These are phyloP conservation scores for Pygoscelis adeliae DNA, from an alignment of 2,113 vertebrate species.

Conservation along the genomic window DNA sequence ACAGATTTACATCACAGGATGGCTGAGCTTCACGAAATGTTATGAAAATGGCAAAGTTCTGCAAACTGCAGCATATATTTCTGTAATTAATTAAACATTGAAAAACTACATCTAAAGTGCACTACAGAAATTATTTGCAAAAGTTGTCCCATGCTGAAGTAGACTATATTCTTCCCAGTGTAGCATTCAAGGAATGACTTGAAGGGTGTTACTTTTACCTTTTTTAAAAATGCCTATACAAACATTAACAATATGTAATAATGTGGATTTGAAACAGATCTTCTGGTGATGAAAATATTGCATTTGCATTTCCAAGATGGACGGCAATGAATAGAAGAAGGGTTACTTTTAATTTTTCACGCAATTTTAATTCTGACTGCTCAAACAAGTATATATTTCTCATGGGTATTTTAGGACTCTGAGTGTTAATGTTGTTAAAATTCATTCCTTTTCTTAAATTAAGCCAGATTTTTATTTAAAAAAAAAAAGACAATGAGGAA, in stretches of 20 bases:
- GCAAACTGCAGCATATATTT: constrained; percentile 60
- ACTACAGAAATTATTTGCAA: constrained; percentile 59
- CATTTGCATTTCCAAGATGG: constrained; percentile 6
- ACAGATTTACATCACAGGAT: constrained; percentile 62
- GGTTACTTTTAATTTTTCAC: constrained; percentile 20
- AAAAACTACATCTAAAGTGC: neutral
- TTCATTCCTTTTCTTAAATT: neutral
- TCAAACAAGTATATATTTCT: constrained; percentile 24
- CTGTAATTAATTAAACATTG: constrained; percentile 53
- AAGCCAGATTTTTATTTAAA: neutral
- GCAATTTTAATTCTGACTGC: constrained; percentile 25
- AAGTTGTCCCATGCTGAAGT: constrained; percentile 12
- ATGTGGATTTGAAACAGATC: constrained; percentile 8
- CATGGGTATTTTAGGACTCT: neutral
- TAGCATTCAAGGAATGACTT: constrained; percentile 44
- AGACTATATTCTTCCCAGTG: neutral
- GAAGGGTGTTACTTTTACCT: neutral
- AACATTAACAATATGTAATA: neutral
- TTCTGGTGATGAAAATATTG: constrained; percentile 26
- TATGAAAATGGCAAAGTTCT: constrained; percentile 64
- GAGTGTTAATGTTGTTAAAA: constrained; percentile 2
- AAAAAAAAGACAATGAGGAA: neutral
- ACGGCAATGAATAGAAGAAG: neutral
- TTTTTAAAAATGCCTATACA: neutral
- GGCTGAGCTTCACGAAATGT: constrained; percentile 63